Base-by-base conservation (phyloP, 1,140 invertebrate genomes). In the Apis florea region DNA sequence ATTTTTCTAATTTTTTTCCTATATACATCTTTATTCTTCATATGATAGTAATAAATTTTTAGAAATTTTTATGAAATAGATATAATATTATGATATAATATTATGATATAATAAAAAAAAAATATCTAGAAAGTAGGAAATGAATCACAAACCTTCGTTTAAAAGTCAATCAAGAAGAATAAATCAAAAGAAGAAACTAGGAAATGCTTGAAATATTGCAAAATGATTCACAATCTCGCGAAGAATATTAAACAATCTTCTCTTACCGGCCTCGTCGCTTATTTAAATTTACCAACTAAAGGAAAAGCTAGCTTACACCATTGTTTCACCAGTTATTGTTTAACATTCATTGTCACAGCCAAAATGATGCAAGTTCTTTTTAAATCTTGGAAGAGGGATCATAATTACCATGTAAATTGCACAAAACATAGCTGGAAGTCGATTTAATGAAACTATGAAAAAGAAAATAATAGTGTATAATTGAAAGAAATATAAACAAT, bases 211-310 rank as follows among this genome's bases (percentile, higher is more conserved):
- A 19, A 47, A 54, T 54, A n/a, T 80, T 80, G 69, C 67, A 51
- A 79, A 73, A 79, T 79, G n/a, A 78, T 69, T n/a, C 21, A 24
- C 15, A 71, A 61, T 61, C 67, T 31, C 49, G 19, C 8, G 51
- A 26, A 26, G 78, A 80, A 80, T 73, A 31, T 54, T 73, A 80
- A 80, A 51, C n/a, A 80, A 51, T n/a, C 26, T 71, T 69, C 53
- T 69, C 53, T 49, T 11, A 13, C 47, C 49, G 6, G n/a, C 5
- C 10, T 15, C 40, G 24, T 69, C 21, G 47, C 59, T 80, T 17
- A 80, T 73, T 80, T 80, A 64, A 80, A 73, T 63, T 64, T 78
- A 69, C 54, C 58, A 78, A 70, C 78, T 47, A n/a, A 61, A 73
- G 70, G 54, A 73, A 80, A 73, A 73, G 63, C 9, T 53, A 51